phyloP scores from a whole-genome alignment of 2,113 vertebrate genomes.

The Azemiops feae region DNA sequence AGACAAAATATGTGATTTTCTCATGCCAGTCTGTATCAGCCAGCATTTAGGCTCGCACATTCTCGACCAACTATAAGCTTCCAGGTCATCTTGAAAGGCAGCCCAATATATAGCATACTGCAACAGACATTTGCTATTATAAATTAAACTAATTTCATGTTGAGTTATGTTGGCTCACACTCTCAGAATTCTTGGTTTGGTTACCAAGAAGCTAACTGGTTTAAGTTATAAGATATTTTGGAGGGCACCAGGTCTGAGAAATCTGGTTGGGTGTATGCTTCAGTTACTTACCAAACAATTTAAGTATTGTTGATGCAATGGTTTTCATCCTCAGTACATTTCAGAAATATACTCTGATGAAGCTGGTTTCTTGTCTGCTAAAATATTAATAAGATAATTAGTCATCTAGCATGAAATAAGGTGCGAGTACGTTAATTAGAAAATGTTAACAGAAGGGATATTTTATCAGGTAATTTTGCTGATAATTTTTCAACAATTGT shows the following conservation, averaged over 20 bases:
- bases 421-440: neutral
- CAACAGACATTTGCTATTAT: neutral
- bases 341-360: conserved; percentile 24
- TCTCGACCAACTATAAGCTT: neutral
- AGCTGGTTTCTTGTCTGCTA: neutral
- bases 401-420: neutral
- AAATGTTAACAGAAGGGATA: neutral
- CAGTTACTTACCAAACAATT: neutral
- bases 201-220: neutral
- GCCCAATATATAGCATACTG: neutral
- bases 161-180: neutral
- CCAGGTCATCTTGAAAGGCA: neutral
- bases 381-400: conserved; percentile 23
- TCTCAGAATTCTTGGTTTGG: neutral
- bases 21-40: neutral
- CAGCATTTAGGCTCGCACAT: neutral
- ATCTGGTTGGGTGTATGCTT: neutral
- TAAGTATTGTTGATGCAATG: neutral
- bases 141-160: neutral
- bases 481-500: neutral
- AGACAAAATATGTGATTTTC: neutral
- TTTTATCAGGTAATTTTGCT: neutral
- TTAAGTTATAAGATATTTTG: neutral
- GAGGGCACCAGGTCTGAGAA: neutral
- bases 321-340: conserved; percentile 33